phyloP scores from a whole-genome alignment of 2,888 invertebrate species.

The Lithophane semibrunnea region DNA sequence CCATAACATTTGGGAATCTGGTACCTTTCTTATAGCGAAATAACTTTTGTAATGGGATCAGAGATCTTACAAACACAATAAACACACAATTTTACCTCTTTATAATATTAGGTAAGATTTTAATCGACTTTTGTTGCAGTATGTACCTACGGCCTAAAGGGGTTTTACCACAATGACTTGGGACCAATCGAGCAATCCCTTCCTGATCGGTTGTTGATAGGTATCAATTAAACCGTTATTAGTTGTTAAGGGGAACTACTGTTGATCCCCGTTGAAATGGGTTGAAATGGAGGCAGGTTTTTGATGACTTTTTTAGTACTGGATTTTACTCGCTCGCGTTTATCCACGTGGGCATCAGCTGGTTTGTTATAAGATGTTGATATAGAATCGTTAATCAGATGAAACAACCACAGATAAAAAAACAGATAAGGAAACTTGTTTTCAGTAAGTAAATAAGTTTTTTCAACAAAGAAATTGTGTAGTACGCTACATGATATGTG shows the following conservation, averaged over 20 bases:
- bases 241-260: conserved; percentile 7
- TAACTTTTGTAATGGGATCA: too few relatives aligned
- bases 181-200: conserved; percentile 14
- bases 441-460: background rate
- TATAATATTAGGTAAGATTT: too few relatives aligned
- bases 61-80: too few relatives aligned
- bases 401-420: background rate
- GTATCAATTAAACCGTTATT: conserved; percentile 27
- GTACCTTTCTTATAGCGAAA: too few relatives aligned
- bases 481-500: background rate
- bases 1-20: too few relatives aligned
- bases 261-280: background rate
- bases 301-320: background rate
- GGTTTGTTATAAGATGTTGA: background rate
- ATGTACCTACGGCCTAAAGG: background rate
- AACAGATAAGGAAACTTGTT: background rate
- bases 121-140: background rate
- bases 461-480: background rate
- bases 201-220: conserved; percentile 25
- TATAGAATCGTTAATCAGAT: background rate
- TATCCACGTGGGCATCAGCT: too few relatives aligned
- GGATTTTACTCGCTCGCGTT: background rate
- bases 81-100: too few relatives aligned
- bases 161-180: conserved; percentile 16
- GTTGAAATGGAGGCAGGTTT: background rate